Conservation (phyloP, 2,113 vertebrate species). For the Grammatotria lemairii region DNA sequence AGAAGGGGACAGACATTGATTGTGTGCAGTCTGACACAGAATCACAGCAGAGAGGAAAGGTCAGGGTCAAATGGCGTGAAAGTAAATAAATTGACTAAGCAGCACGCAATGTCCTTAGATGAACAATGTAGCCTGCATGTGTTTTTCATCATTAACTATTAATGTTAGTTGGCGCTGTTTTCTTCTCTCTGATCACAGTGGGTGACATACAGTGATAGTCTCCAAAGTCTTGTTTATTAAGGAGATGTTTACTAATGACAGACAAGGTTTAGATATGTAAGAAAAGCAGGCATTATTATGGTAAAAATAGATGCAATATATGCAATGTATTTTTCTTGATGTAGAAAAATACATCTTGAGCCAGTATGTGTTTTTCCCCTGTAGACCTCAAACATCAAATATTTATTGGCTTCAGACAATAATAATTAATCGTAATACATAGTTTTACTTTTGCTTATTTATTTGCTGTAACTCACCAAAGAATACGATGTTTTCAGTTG, state of each 20-base stretch:
- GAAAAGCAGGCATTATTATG: not conserved
- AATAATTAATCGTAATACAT: not conserved
- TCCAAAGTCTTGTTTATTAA: slow-evolving; percentile 20
- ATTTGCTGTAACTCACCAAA: not conserved
- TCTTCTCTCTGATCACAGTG: slow-evolving; percentile 24
- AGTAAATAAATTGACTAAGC: slow-evolving; percentile 44
- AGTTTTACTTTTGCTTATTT: not conserved
- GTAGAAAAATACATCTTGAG: not conserved
- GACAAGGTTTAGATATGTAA: slow-evolving; percentile 3
- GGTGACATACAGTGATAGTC: slow-evolving; percentile 8
- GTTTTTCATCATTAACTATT: slow-evolving; percentile 44
- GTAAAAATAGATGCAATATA: not conserved
- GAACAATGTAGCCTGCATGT: slow-evolving; percentile 18
- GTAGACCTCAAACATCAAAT: not conserved
- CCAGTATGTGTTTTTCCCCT: not conserved
- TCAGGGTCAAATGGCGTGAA: slow-evolving; percentile 66
- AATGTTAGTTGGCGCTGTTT: slow-evolving; percentile 17
- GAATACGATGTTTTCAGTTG: not conserved
- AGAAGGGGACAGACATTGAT: slow-evolving; percentile 68
- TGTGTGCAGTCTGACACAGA: slow-evolving; percentile 54
- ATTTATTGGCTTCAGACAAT: not conserved
- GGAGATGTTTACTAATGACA: slow-evolving; percentile 15
- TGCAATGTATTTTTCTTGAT: not conserved
- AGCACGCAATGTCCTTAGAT: slow-evolving; percentile 29
- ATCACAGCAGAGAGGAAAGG: slow-evolving; percentile 59